Evolutionary conservation across 2,113 vertebrate species (phyloP), one percentile per base, ranked within the genome.

Genomic region (Carassius carassius): DNA sequence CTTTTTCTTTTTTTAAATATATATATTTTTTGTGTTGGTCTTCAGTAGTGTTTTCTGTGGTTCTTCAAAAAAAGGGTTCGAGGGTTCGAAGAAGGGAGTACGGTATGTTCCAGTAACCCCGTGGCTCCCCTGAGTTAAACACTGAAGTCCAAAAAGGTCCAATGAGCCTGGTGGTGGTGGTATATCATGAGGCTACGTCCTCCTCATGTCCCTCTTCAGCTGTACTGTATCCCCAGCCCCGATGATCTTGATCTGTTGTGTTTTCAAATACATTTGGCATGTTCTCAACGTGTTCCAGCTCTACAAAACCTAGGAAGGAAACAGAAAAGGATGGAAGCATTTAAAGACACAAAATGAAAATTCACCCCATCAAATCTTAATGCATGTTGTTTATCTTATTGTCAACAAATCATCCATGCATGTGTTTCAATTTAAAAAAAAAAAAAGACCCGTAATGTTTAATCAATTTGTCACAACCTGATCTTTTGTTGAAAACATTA

Each of bases 281-380:
- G 90, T 91, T 92, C 88, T 93, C 92, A 96, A 96, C 95, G 93
- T 95, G 94, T 94, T 92, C 95, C 94, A 95, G 93, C 96, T 97
- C 96, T 92, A 91, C 90, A 96, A 96, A 97, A 97, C 93, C 95
- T 96, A 84, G 44, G 93, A 93, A 91, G 91, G 91, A 94, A 90
- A 90, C 3, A 80, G 37, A 74, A 73, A 32, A n/a, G 41, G 29
- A 23, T 11, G 51, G 1, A 41, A 78, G 63, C 37, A 67, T 72
- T 77, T 54, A 25, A 69, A 60, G 1, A 11, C 9, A 58, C 14
- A 17, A 49, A n/a, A 19, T 75, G 82, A 25, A 74, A 25, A 32
- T 69, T 79, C 11, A 13, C 11, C 12, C 4, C 58, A 29, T 74
- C 75, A 35, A 81, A 41, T 58, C 0, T 86, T 90, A 44, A 44